Evolutionary conservation across 2,113 vertebrate genomes (phyloP), one percentile per base, ranked within the genome.

Genomic region (Vulpes lagopus): DNA sequence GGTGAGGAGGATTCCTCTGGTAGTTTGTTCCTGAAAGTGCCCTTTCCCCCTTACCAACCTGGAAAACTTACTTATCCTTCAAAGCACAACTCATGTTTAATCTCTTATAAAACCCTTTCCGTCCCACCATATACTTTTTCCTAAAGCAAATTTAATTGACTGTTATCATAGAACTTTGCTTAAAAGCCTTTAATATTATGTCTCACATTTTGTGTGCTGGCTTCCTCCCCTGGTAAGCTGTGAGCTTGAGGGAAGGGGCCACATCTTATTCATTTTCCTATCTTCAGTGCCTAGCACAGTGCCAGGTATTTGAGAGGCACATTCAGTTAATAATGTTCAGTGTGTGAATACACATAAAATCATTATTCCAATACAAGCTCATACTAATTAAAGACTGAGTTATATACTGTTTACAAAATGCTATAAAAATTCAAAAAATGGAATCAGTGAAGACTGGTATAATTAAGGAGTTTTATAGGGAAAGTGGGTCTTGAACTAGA

Each of bases 61-160:
- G 73, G 32, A 92, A 96, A 84, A 30, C 11, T 59, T 85, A 87
- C 7, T 64, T 91, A 91, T 62, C 7, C 20, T 79, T 94, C 55
- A 95, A 83, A 95, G 9, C 11, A 17, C 7, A 91, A 25, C 25
- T 85, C n/a, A 60, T 89, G 17, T 94, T 84, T 92, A 89, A 60
- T 92, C 3, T 74, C 27, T 25, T 73, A 35, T 80, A 83, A 96
- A 85, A 84, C 11, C 38, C 93, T 78, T 15, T 82, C 23, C 92
- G 7, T 17, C 60, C 86, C 8, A 20, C 1, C 2, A 17, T 49
- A 73, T 1, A 89, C 6, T 80, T 89, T 74, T 76, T 73, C 15
- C 19, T 79, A 85, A 89, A 43, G 62, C 27, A 91, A 81, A 91
- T 71, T 84, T 65, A 67, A 80, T 53, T 93, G 57, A 53, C 15